A percentile compares a stretch with the other conserved stretches of the same genome.
phyloP scores from a whole-genome alignment of 2,113 vertebrate species.

The Poeciliopsis turrubarensis region DNA sequence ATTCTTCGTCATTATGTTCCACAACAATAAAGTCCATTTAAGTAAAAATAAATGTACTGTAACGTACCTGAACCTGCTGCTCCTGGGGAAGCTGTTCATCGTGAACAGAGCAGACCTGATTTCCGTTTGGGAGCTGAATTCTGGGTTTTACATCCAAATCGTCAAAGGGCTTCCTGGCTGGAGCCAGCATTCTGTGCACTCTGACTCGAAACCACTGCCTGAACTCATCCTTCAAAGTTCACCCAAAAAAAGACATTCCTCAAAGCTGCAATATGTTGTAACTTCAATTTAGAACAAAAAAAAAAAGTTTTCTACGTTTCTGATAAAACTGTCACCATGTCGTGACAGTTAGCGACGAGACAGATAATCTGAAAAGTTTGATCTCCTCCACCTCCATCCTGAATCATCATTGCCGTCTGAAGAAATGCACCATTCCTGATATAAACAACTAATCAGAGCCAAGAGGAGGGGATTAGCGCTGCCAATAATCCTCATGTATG shows the following conservation, averaged over 20 bases:
- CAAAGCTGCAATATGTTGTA: too few relatives aligned
- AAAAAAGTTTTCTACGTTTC: too few relatives aligned
- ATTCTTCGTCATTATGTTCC: not conserved
- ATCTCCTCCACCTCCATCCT: too few relatives aligned
- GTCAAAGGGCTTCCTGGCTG: constrained; percentile 79
- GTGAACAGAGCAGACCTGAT: constrained; percentile 57
- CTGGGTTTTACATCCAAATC: constrained; percentile 58
- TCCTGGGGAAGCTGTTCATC: constrained; percentile 58
- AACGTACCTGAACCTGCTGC: constrained; percentile 54
- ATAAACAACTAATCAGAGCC: too few relatives aligned
- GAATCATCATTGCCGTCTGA: too few relatives aligned
- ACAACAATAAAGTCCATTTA: not conserved
- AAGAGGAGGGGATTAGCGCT: too few relatives aligned
- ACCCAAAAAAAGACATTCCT: not conserved
- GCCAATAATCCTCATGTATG: too few relatives aligned
- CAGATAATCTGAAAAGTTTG: too few relatives aligned
- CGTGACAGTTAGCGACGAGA: too few relatives aligned
- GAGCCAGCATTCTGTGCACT: constrained; percentile 80
- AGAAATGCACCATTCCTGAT: too few relatives aligned
- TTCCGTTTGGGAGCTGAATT: constrained; percentile 77
- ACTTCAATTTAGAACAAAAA: too few relatives aligned
- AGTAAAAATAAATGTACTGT: not conserved
- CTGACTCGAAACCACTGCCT: constrained; percentile 90
- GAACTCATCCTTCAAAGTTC: constrained; percentile 87
- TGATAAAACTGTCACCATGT: too few relatives aligned